Base-by-base conservation (phyloP, 2,113 vertebrate species). In the Oryzias celebensis region DNA sequence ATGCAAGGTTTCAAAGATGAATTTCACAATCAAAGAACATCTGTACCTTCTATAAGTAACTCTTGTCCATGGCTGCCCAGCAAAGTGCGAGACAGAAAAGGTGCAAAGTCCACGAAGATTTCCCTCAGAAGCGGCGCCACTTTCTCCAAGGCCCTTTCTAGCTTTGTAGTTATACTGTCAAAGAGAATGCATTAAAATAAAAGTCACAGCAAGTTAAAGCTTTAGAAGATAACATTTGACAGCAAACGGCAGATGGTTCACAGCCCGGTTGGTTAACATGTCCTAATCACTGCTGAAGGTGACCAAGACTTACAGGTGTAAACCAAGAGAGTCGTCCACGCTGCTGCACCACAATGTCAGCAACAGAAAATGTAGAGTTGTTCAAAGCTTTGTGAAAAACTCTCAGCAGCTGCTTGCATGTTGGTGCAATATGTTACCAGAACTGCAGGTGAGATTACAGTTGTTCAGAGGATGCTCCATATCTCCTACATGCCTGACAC, bases 31-130 rank as follows among this genome's bases (percentile, higher is more conserved):
- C 7, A 28, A 28, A 56, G 41, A 85, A 75, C 78, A 88, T 85
- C 56, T 85, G 75, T 96, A 99, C 97, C 97, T 98, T 99, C 97
- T 81, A 99, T 99, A 80, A 99, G 93, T 64, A 99, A 86, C 78
- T 99, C 97, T 87, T 99, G 97, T 77, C 97, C 97, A 28, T 98
- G 96, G 87, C 96, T 98, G 68, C 96, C 97, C 89, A 99, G 87
- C 75, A 99, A 85, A 3, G 97, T 98, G 58, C 97, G 94, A 7
- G 96, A 98, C 16, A 99, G 89, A 82, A 99, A 99, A 62, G 96
- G 97, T 7, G 97, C 97, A 92, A 98, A 99, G 89, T 98, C 97
- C 84, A 99, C 96, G 87, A 99, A 99, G 84, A 97, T 98, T 91
- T 99, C 97, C 78, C 97, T 90, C 77, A 99, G 91, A 69, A 99